Conservation (phyloP, 2,888 invertebrate genomes). For the Phanerotoma sp. region DNA sequence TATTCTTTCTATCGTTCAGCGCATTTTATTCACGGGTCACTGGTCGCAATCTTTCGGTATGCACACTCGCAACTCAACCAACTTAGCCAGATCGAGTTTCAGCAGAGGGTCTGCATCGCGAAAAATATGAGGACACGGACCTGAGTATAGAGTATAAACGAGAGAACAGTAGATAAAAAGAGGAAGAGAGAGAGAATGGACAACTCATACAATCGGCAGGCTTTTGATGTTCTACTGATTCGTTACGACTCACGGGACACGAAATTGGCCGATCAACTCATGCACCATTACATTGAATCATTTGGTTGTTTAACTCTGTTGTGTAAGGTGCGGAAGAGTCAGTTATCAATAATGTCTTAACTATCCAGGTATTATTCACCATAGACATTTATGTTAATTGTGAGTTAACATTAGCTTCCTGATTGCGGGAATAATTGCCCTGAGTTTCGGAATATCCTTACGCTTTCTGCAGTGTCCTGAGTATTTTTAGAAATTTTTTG, state of each 20-base stretch:
- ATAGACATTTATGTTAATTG: too few relatives aligned
- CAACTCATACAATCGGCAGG: neutral
- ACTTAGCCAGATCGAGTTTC: slow-evolving; percentile 28
- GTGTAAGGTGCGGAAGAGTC: neutral
- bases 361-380: too few relatives aligned
- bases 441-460: too few relatives aligned
- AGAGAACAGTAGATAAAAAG: too few relatives aligned
- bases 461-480: too few relatives aligned
- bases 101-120: neutral
- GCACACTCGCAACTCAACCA: slow-evolving; percentile 11
- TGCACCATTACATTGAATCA: neutral
- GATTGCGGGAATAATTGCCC: too few relatives aligned
- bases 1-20: slow-evolving; percentile 22
- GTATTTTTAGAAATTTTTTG: too few relatives aligned
- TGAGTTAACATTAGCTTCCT: too few relatives aligned
- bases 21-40: slow-evolving; percentile 41
- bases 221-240: neutral
- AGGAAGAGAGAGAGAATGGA: neutral
- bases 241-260: neutral
- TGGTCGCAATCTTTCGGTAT: slow-evolving; percentile 41
- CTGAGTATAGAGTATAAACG: neutral
- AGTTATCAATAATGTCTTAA: too few relatives aligned
- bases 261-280: slow-evolving; percentile 11
- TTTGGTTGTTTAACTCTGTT: neutral
- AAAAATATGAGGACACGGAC: neutral